These are phyloP conservation scores for Hemiscyllium ocellatum DNA, from an alignment of 2,113 vertebrate genomes.

Conservation along the genomic window DNA sequence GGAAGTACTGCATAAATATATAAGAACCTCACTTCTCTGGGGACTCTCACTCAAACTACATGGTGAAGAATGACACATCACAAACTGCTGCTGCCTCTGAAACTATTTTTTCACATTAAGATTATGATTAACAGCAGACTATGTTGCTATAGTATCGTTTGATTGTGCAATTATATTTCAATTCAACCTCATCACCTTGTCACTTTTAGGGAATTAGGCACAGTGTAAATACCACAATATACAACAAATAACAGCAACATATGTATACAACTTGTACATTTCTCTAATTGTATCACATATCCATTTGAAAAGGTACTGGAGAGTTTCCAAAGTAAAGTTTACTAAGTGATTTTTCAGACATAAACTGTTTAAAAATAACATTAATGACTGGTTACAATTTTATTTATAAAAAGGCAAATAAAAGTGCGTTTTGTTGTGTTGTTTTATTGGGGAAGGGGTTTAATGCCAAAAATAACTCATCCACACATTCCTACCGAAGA, in stretches of 20 bases:
- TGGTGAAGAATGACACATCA: not conserved
- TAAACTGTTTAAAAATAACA: slow-evolving; percentile 33
- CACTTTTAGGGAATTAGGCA: not conserved
- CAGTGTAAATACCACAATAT: not conserved
- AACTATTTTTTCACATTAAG: not conserved
- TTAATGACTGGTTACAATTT: not conserved
- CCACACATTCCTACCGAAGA: not conserved
- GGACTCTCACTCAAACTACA: no score
- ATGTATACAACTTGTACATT: not conserved
- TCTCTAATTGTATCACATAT: not conserved
- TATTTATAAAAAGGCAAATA: not conserved
- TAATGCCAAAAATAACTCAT: not conserved
- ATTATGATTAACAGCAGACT: not conserved
- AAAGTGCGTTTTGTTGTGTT: slow-evolving; percentile 9
- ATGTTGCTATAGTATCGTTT: not conserved
- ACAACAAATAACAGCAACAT: not conserved
- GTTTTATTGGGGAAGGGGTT: not conserved
- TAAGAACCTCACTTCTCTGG: no score
- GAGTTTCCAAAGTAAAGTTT: not conserved
- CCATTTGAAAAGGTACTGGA: not conserved
- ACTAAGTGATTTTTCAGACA: not conserved
- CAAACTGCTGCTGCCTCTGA: not conserved
- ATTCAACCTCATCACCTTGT: not conserved
- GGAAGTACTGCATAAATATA: not conserved
- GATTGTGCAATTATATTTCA: not conserved